Evolutionary conservation across 2,797 vertebrate genomes (phyloP), one percentile per base, ranked within the genome.

Genomic region (Micropoecilia bifurca): DNA sequence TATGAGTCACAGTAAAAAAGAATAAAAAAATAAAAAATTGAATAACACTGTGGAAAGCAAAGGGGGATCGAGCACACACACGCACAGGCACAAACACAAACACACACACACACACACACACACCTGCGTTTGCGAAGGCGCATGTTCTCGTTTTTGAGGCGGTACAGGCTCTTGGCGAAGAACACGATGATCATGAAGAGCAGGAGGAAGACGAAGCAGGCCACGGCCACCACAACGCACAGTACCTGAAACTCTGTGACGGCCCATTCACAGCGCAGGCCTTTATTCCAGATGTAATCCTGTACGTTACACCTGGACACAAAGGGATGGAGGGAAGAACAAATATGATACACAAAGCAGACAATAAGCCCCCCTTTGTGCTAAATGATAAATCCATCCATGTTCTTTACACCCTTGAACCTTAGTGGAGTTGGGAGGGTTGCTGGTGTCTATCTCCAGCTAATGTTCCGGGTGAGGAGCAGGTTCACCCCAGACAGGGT

Each of bases 211-310:
- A 97, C 96, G 0, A 97, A 88, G 0, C 97, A 97, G 0, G 96
- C 94, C 0, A 97, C 96, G 78, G 97, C 97, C 46, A 99, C 95
- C 20, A 98, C 96, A 90, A 97, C 95, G 0, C 97, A 98, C 96
- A 99, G 91, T 93, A 99, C 98, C 94, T 99, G 98, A 95, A 99
- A 99, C 92, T 99, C 97, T 0, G 98, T 99, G 92, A 99, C 94
- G n/a, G 97, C 96, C 90, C 97, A 97, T 85, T 99, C 97, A 0
- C 98, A 99, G 74, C 98, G 97, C 0, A 92, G 95, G 20, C 98
- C 98, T 93, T 99, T 99, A 95, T 99, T 98, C 98, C 98, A 99
- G 85, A 98, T 97, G 94, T 98, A 99, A 91, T 98, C 97, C 93
- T 99, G 98, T 0, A 98, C 96, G 0, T 95, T 95, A 85, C 95